Conservation (phyloP, 2,113 vertebrate species). For the Acanthochromis polyacanthus region DNA sequence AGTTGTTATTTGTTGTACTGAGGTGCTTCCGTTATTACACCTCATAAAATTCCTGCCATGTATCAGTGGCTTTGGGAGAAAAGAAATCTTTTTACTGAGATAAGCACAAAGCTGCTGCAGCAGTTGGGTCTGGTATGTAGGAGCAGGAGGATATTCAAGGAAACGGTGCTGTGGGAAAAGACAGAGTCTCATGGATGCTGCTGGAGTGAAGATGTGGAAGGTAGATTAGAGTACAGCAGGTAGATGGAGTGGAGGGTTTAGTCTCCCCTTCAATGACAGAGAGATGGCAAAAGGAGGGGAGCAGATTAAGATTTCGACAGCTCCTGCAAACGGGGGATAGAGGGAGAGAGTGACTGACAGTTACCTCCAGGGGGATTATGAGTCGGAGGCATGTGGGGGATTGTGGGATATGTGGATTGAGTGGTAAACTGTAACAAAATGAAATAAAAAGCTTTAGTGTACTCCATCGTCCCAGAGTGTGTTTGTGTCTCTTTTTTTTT, state of each 20-base stretch:
- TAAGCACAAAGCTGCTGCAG: too few species aligned
- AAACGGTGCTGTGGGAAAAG: neutral
- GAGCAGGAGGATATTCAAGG: neutral
- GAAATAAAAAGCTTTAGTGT: conserved; percentile 30
- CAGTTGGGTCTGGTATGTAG: too few species aligned
- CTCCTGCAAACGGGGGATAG: conserved; percentile 2
- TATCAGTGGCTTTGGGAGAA: neutral
- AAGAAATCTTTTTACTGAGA: too few species aligned
- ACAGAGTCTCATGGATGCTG: neutral
- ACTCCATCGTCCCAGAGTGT: neutral
- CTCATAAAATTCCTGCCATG: neutral
- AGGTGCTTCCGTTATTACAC: too few species aligned
- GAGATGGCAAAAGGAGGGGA: neutral
- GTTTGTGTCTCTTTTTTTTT: neutral
- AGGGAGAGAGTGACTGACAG: conserved; percentile 17
- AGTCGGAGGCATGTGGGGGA: conserved; percentile 11
- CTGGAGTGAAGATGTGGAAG: neutral
- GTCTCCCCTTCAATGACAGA: neutral
- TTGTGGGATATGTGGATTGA: conserved; percentile 37
- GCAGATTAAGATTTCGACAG: conserved; percentile 37
- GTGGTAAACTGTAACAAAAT: conserved; percentile 45
- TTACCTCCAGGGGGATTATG: conserved; percentile 35
- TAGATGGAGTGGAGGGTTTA: conserved; percentile 6
- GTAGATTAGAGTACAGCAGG: conserved; percentile 19
- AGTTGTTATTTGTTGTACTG: too few species aligned